Conservation (phyloP, 2,888 invertebrate genomes). For the Aleiodes alternator region DNA sequence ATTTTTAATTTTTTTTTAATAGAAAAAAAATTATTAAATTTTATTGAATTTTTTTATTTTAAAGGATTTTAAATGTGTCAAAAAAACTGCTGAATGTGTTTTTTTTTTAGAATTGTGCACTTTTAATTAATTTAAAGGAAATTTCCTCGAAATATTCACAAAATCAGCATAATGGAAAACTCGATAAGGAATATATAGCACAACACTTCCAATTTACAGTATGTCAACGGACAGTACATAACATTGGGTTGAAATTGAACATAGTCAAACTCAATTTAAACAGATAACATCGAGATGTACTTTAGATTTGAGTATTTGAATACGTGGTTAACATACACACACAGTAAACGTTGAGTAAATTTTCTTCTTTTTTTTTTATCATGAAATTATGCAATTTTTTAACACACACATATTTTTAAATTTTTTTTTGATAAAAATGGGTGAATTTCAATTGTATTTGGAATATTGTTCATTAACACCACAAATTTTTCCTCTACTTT, state of each 20-base stretch:
- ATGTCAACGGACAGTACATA: slow-evolving; percentile 25
- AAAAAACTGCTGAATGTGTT: background rate
- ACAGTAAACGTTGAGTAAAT: background rate
- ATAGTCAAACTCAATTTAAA: slow-evolving; percentile 34
- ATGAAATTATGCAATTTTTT: too few species aligned
- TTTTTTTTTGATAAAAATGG: too few species aligned
- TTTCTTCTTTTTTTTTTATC: too few species aligned
- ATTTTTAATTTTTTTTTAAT: too few species aligned
- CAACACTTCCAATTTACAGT: slow-evolving; percentile 5
- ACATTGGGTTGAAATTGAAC: slow-evolving; percentile 16
- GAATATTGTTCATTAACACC: too few species aligned
- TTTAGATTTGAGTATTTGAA: slow-evolving; percentile 22
- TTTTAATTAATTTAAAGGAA: slow-evolving; percentile 1
- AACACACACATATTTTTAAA: too few species aligned
- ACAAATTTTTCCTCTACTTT: too few species aligned
- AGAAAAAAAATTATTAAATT: too few species aligned
- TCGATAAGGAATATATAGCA: background rate
- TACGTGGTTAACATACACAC: slow-evolving; percentile 22
- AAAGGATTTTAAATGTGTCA: background rate
- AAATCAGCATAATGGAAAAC: slow-evolving; percentile 12
- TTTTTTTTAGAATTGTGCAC: background rate
- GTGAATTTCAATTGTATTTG: too few species aligned
- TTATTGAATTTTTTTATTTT: too few species aligned
- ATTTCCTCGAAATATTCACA: background rate
- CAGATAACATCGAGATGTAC: slow-evolving; percentile 31